Evolutionary conservation across 2,888 invertebrate species (phyloP).

Genomic region (Invenusta paracnida): DNA sequence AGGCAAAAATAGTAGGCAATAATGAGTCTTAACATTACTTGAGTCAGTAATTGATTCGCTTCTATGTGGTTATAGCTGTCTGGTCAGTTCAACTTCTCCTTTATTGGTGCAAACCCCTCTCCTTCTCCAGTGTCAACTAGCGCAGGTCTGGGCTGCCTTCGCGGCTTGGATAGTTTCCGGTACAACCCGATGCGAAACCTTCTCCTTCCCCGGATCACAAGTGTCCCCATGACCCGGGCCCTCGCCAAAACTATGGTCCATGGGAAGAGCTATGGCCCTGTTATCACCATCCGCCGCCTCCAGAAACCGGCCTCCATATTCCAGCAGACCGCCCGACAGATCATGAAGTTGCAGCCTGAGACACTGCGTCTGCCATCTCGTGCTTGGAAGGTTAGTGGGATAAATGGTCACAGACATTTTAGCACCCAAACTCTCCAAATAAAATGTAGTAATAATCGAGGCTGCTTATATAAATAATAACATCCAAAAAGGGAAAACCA

Average conservation of each 20-base stretch:
- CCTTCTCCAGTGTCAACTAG: neutral
- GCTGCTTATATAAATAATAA: no score
- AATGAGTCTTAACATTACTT: no score
- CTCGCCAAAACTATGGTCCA: conserved; percentile 69
- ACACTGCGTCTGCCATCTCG: conserved; percentile 67
- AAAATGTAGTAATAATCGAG: no score
- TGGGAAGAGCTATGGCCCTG: conserved; percentile 68
- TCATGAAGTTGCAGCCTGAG: conserved; percentile 65
- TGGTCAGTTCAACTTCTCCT: no score
- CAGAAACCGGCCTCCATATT: conserved; percentile 66
- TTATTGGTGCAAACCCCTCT: no score
- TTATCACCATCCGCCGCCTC: conserved; percentile 67
- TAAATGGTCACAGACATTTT: no score
- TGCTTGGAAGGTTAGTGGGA: conserved; percentile 70
- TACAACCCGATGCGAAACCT: conserved; percentile 61
- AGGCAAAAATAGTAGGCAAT: no score
- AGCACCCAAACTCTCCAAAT: no score
- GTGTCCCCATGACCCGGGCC: conserved; percentile 67
- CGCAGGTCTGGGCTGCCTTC: no score
- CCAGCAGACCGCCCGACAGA: conserved; percentile 67
- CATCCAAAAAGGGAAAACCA: no score
- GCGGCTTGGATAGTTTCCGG: neutral
- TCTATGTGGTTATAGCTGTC: no score
- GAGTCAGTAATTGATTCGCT: no score
- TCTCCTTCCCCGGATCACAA: conserved; percentile 66